Conservation (phyloP, 2,113 vertebrate species). For the Percina caprodes region DNA sequence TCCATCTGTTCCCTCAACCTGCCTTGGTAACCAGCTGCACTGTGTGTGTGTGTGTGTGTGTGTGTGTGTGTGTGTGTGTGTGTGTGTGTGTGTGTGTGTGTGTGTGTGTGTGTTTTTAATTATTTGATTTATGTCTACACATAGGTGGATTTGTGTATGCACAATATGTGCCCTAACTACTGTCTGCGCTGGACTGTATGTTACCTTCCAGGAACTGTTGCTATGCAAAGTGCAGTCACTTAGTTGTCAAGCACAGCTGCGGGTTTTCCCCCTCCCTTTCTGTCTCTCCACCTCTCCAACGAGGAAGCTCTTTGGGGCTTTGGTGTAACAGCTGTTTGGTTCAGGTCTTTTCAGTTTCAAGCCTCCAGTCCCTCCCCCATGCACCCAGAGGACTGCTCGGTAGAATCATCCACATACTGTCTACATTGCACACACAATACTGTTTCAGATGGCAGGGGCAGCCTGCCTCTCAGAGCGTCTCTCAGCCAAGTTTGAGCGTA, state of each 20-base stretch:
- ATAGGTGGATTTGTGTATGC: slow-evolving; percentile 29
- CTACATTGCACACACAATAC: slow-evolving; percentile 81
- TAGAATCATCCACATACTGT: slow-evolving; percentile 79
- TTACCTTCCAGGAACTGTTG: slow-evolving; percentile 81
- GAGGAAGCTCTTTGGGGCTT: slow-evolving; percentile 78
- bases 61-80: slow-evolving; percentile 4
- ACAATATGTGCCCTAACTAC: slow-evolving; percentile 47
- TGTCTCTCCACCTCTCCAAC: slow-evolving; percentile 69
- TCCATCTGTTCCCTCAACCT: slow-evolving; percentile 76
- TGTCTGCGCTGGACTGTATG: slow-evolving; percentile 49
- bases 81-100: background rate
- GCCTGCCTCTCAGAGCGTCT: slow-evolving; percentile 66
- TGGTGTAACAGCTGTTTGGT: slow-evolving; percentile 81
- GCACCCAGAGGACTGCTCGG: slow-evolving; percentile 67
- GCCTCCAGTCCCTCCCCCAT: slow-evolving; percentile 71
- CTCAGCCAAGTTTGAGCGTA: slow-evolving; percentile 70
- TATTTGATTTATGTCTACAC: slow-evolving; percentile 62
- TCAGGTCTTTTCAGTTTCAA: slow-evolving; percentile 81
- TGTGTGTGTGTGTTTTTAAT: slow-evolving; percentile 27
- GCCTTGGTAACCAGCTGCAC: slow-evolving; percentile 75
- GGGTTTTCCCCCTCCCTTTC: slow-evolving; percentile 34
- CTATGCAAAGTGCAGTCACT: slow-evolving; percentile 81
- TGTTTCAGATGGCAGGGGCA: slow-evolving; percentile 77
- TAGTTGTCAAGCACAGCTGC: slow-evolving; percentile 81
- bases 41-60: background rate